These are phyloP conservation scores for Abrostola tripartita DNA, from an alignment of 2,888 invertebrate species.

Conservation along the genomic window DNA sequence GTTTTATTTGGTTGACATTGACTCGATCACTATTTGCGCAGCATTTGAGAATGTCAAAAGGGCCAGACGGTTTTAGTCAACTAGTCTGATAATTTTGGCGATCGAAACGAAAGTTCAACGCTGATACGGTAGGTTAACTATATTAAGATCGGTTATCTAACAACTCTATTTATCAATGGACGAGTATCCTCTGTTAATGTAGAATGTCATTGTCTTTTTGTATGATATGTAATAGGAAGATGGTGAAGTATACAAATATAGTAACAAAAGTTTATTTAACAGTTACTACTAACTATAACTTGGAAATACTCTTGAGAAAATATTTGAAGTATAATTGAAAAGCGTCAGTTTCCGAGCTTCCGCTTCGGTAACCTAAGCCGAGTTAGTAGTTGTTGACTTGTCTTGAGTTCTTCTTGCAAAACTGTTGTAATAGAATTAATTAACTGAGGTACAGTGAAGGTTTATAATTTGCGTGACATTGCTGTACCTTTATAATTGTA, in stretches of 20 bases:
- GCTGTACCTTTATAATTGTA: too few species aligned
- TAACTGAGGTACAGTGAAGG: not conserved
- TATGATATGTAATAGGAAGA: too few species aligned
- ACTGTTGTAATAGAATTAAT: not conserved
- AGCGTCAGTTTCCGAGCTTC: not conserved
- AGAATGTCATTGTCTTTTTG: not conserved
- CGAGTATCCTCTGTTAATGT: slow-evolving; percentile 6
- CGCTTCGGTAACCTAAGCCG: not conserved
- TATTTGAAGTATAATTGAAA: not conserved
- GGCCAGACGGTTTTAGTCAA: slow-evolving; percentile 14
- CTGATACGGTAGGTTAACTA: slow-evolving; percentile 30
- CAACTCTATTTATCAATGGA: slow-evolving; percentile 34
- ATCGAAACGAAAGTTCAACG: slow-evolving; percentile 6
- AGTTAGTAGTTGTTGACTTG: slow-evolving; percentile 1
- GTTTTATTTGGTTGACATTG: slow-evolving; percentile 24
- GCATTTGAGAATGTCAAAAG: slow-evolving; percentile 14
- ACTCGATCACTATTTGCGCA: slow-evolving; percentile 29
- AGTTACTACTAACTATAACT: not conserved
- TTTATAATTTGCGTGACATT: too few species aligned
- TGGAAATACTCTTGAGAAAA: not conserved
- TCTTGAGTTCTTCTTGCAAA: not conserved
- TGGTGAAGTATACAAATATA: too few species aligned
- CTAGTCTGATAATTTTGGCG: slow-evolving; percentile 18
- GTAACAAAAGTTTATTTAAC: too few species aligned
- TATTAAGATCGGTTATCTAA: slow-evolving; percentile 35